These are phyloP conservation scores for Agrypnia vestita DNA, from an alignment of 1,140 invertebrate genomes.

Conservation along the genomic window DNA sequence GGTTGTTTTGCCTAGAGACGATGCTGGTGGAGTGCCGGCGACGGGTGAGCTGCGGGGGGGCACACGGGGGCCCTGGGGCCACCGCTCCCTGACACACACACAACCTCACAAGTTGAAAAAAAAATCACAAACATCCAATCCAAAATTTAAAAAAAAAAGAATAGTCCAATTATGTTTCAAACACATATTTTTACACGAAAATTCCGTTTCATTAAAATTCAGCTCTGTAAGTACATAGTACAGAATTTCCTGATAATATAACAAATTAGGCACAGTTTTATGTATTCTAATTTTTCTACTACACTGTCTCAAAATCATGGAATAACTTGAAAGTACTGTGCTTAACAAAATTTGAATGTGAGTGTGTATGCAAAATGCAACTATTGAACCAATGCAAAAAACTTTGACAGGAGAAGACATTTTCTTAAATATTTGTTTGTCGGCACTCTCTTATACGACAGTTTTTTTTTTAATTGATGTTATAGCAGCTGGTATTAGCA, in stretches of 20 bases:
- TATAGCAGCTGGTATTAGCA: no score
- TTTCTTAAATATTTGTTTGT: no score
- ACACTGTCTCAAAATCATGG: no score
- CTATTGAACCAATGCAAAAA: neutral
- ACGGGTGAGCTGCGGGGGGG: conserved; percentile 76
- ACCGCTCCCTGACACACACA: conserved; percentile 62
- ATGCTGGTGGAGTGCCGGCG: conserved; percentile 82
- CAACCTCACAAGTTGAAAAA: conserved; percentile 57
- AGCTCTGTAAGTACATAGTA: no score
- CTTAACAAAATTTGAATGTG: neutral
- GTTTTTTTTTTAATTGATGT: no score
- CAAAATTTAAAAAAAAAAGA: conserved; percentile 30
- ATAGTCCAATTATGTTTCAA: neutral
- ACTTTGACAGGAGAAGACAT: no score
- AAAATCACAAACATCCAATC: conserved; percentile 45
- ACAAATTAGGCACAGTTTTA: no score
- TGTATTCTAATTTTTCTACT: no score
- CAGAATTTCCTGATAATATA: no score
- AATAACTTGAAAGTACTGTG: neutral
- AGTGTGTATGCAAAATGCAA: neutral
- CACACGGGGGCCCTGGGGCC: conserved; percentile 68
- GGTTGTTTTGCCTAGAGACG: conserved; percentile 74
- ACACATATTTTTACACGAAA: neutral
- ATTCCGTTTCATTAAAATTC: no score
- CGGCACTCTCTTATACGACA: no score